Evolutionary conservation across 2,113 vertebrate species (phyloP).

Genomic region (Corydoras sp.): DNA sequence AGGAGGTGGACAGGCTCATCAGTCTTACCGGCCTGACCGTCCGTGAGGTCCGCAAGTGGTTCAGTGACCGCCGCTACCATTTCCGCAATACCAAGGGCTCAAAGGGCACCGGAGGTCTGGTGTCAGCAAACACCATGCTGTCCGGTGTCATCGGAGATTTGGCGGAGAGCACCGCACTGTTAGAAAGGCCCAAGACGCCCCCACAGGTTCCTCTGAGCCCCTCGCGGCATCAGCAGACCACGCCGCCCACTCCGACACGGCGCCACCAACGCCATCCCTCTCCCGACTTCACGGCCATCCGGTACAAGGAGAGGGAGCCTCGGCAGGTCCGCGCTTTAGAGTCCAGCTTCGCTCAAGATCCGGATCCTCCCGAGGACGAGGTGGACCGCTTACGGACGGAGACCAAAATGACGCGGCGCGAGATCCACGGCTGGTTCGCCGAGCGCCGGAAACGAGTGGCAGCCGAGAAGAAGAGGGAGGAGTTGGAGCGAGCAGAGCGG

Average conservation of each 20-base stretch:
- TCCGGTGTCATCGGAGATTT: conserved; percentile 57
- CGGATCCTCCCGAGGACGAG: conserved; percentile 78
- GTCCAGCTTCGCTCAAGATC: conserved; percentile 79
- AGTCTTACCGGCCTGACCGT: conserved; percentile 82
- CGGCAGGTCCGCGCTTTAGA: conserved; percentile 89
- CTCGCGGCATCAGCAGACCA: conserved; percentile 54
- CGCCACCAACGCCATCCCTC: conserved; percentile 80
- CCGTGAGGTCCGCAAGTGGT: conserved; percentile 96
- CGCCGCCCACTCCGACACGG: conserved; percentile 67
- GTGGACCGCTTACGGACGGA: conserved; percentile 84
- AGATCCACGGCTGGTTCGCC: conserved; percentile 94
- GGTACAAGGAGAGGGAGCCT: conserved; percentile 90
- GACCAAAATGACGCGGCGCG: conserved; percentile 95
- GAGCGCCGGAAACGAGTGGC: conserved; percentile 78
- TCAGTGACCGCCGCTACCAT: conserved; percentile 93
- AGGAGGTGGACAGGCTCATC: conserved; percentile 86
- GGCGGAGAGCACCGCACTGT: conserved; percentile 42
- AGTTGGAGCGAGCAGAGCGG: conserved; percentile 56
- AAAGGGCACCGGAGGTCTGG: conserved; percentile 56
- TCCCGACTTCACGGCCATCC: conserved; percentile 85
- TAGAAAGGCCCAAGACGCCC: conserved; percentile 48
- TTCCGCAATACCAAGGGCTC: conserved; percentile 82
- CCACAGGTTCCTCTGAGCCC: conserved; percentile 63
- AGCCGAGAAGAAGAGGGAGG: conserved; percentile 72
- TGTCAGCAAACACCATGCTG: conserved; percentile 20